Conservation (phyloP, 2,113 vertebrate genomes). For the Aegotheles bennettii region DNA sequence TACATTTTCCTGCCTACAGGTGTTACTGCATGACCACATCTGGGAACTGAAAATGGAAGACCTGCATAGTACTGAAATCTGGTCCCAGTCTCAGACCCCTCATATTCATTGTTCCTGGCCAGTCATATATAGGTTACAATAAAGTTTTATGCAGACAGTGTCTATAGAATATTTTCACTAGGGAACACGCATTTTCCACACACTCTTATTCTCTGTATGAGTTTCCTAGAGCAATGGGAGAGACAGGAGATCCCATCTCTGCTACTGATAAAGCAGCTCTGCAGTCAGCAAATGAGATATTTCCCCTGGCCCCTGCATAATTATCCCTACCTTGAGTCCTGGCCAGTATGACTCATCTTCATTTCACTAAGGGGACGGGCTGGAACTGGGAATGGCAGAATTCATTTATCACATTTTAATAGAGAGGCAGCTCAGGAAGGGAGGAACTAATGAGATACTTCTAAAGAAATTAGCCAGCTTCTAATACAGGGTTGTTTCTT, state of each 20-base stretch:
- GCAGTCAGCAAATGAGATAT: background rate
- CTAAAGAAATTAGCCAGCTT: constrained; percentile 80
- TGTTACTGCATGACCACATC: background rate
- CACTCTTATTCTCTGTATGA: background rate
- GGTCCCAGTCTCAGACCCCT: background rate
- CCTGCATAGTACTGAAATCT: background rate
- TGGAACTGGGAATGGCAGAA: constrained; percentile 70
- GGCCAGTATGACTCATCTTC: constrained; percentile 59
- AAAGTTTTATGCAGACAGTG: background rate
- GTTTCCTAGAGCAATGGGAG: background rate
- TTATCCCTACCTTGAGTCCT: constrained; percentile 55
- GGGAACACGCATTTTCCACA: background rate
- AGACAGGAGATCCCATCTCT: background rate
- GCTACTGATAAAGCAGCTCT: background rate
- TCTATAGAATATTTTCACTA: background rate
- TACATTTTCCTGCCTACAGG: background rate
- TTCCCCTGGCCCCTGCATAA: constrained; percentile 50
- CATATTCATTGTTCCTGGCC: background rate
- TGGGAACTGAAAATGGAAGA: background rate
- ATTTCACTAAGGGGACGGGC: constrained; percentile 68
- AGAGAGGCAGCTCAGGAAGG: constrained; percentile 75
- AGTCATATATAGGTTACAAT: background rate
- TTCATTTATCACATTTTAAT: constrained; percentile 85
- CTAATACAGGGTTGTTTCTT: constrained; percentile 73
- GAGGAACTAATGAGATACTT: constrained; percentile 79